A percentile compares a stretch with the other conserved stretches of the same genome.
Evolutionary conservation across 2,113 vertebrate species (phyloP).

Genomic region (Polyodon spathula): DNA sequence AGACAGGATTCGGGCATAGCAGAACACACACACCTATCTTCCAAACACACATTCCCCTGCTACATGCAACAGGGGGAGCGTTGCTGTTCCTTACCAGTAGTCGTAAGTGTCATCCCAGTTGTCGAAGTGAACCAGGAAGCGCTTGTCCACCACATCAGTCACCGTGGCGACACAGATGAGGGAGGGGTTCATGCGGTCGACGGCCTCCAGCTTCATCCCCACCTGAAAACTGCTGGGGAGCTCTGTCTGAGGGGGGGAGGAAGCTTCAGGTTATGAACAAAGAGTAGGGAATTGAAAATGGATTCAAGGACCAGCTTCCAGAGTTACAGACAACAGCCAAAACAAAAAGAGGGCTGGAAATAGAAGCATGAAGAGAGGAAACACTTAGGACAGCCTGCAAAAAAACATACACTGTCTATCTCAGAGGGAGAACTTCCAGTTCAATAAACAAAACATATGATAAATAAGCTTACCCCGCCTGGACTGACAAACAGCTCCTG

Average conservation of each 20-base stretch:
- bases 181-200: slow-evolving; percentile 96
- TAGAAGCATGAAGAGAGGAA: too few species aligned
- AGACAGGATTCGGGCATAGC: neutral
- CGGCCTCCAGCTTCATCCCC: slow-evolving; percentile 93
- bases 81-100: slow-evolving; percentile 71
- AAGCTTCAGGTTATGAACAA: slow-evolving; percentile 4
- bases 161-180: slow-evolving; percentile 93
- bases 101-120: slow-evolving; percentile 98
- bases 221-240: slow-evolving; percentile 73
- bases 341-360: too few species aligned
- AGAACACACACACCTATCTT: neutral
- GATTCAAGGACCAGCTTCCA: too few species aligned
- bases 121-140: slow-evolving; percentile 96
- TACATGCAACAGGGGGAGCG: neutral
- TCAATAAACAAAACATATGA: too few species aligned
- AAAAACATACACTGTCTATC: too few species aligned
- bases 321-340: too few species aligned
- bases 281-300: too few species aligned
- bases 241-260: slow-evolving; percentile 51
- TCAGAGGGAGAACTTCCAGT: too few species aligned
- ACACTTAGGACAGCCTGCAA: neutral
- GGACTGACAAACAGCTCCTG: slow-evolving; percentile 79
- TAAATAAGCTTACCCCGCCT: slow-evolving; percentile 67
- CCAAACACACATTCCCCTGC: neutral
- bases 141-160: slow-evolving; percentile 80